Percentiles rank a stretch among this genome's conserved stretches.
Evolutionary conservation across 2,113 vertebrate genomes (phyloP).

Genomic region (Phalacrocorax brasilianus): DNA sequence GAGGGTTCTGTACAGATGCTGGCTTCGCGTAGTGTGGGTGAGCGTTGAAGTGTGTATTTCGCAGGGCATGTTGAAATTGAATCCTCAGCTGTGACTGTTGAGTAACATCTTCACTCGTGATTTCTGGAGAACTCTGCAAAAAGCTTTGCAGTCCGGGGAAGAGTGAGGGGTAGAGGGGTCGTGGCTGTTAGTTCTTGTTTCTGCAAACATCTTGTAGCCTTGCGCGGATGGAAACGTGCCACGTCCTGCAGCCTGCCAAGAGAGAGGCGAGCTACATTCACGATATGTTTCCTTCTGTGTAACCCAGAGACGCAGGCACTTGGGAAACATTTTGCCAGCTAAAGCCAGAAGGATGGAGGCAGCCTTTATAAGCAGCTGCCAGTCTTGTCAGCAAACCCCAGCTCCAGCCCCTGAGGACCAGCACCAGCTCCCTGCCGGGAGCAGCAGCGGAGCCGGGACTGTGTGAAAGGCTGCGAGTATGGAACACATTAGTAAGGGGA

Average conservation of each 20-base stretch:
- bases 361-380: not conserved
- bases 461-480: not conserved
- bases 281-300: accelerated
- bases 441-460: not conserved
- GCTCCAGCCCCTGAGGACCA: not conserved
- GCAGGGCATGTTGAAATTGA: not conserved
- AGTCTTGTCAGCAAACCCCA: not conserved
- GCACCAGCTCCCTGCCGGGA: not conserved
- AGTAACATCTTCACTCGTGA: not conserved
- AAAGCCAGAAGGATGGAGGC: not conserved
- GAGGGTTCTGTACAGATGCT: not conserved
- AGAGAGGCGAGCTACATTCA: not conserved
- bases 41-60: accelerated
- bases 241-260: not conserved
- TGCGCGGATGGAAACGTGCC: not conserved
- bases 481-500: not conserved
- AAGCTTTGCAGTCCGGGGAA: not conserved
- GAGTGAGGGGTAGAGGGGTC: not conserved
- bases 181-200: not conserved
- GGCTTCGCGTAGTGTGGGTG: accelerated
- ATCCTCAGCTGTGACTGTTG: not conserved
- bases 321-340: not conserved
- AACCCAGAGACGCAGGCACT: not conserved
- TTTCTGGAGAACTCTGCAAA: not conserved
- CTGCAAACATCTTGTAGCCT: not conserved